Evolutionary conservation across 2,113 vertebrate genomes (phyloP).

Genomic region (Eolophus roseicapilla): DNA sequence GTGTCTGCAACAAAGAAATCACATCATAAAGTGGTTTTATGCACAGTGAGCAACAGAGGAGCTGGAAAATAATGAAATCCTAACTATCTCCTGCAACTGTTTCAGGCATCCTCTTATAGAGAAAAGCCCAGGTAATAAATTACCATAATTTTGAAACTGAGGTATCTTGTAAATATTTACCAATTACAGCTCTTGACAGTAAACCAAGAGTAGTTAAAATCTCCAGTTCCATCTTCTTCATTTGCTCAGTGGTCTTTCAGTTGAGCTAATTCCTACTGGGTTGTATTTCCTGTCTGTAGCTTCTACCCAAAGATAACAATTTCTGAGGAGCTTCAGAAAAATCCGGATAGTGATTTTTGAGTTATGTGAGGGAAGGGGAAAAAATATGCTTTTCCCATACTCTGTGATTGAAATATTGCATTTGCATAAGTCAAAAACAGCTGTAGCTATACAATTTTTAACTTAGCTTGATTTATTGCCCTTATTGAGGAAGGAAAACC

Average conservation of each 20-base stretch:
- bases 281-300: not conserved
- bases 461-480: constrained; percentile 56
- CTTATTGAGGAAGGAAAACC: constrained; percentile 8
- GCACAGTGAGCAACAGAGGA: not conserved
- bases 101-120: not conserved
- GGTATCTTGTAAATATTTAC: not conserved
- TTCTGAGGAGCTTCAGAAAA: constrained; percentile 5
- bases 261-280: not conserved
- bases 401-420: constrained; percentile 52
- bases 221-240: not conserved
- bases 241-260: not conserved
- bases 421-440: constrained; percentile 65
- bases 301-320: not conserved
- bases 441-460: constrained; percentile 55
- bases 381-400: constrained; percentile 48
- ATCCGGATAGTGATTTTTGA: constrained; percentile 6
- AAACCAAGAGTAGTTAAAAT: not conserved
- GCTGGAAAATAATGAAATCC: not conserved
- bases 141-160: not conserved
- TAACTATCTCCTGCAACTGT: not conserved
- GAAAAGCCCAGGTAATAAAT: not conserved
- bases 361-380: not conserved
- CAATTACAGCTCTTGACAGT: not conserved
- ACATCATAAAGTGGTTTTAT: not conserved
- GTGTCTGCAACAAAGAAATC: constrained; percentile 2